Base-by-base conservation (phyloP, 2,113 vertebrate genomes). In the Lasiurus cinereus region DNA sequence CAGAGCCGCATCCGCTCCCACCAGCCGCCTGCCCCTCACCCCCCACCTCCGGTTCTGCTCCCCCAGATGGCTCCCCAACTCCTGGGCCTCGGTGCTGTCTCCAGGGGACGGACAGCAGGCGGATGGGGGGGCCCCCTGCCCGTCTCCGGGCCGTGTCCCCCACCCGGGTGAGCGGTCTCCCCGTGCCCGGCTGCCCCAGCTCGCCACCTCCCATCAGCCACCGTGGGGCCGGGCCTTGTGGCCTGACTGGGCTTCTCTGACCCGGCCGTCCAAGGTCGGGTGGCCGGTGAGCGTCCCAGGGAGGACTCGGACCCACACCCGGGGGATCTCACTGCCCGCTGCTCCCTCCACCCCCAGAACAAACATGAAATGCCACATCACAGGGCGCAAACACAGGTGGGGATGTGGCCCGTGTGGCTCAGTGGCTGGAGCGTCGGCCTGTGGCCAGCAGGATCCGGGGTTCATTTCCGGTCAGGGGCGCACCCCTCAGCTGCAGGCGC, bases 161-260 rank as follows among this genome's bases (percentile, higher is more conserved):
- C 27, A 12, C 56, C 66, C 3, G 5, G 1, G 31, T 22, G 48
- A 24, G 50, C 36, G 1, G 0, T 21, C 2, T 16, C 39, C 0
- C 1, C 1, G 0, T 11, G 5, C 10, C 48, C 2, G 4, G 11
- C 33, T 9, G 8, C 33, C 15, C 7, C 2, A 3, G 0, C 18
- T 6, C 1, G 0, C 21, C 1, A 5, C 8, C 83, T 33, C 33
- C 69, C 50, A 2, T 1, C 4, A 2, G 48, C 0, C 0, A 3
- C 0, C 5, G 5, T 36, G 2, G 4, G 1, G 8, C 2, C 13
- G 33, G 2, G 1, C 0, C 4, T 6, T 22, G 0, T 18, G 0
- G 8, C 1, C 0, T 0, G 3, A 0, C 70, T 8, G 2, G 6
- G 43, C 67, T 24, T 6, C 43, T 50, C 73, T 7, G 3, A 31